These are phyloP conservation scores for Brenthis ino DNA, from an alignment of 2,888 invertebrate species.

Conservation along the genomic window DNA sequence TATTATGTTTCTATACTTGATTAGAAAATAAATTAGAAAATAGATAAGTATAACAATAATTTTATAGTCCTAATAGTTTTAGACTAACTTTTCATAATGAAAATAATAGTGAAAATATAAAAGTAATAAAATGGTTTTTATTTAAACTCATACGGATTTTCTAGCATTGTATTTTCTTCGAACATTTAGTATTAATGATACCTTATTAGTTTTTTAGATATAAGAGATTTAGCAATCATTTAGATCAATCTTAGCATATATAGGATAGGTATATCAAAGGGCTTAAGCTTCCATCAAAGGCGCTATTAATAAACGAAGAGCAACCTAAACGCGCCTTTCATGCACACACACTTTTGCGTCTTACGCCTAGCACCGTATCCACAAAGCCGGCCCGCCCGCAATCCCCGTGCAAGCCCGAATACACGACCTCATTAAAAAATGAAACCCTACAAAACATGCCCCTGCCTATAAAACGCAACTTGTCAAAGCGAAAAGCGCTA, in stretches of 20 bases:
- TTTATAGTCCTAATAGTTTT: no score
- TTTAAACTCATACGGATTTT: no score
- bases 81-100: no score
- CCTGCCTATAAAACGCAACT: conserved; percentile 61
- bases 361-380: conserved; percentile 50
- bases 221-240: neutral
- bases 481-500: conserved; percentile 75
- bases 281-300: conserved; percentile 50
- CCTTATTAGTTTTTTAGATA: neutral
- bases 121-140: no score
- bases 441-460: conserved; percentile 66
- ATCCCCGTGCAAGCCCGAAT: conserved; percentile 62
- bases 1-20: no score
- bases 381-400: conserved; percentile 63
- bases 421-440: conserved; percentile 81
- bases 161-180: no score
- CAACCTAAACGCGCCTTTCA: conserved; percentile 66
- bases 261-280: conserved; percentile 30
- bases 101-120: no score
- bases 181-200: neutral
- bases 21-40: no score
- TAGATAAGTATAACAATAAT: no score
- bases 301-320: conserved; percentile 70
- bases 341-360: conserved; percentile 62
- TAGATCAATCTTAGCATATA: conserved; percentile 1